Conservation (phyloP, 1,140 invertebrate genomes). For the Capitella teleta region DNA sequence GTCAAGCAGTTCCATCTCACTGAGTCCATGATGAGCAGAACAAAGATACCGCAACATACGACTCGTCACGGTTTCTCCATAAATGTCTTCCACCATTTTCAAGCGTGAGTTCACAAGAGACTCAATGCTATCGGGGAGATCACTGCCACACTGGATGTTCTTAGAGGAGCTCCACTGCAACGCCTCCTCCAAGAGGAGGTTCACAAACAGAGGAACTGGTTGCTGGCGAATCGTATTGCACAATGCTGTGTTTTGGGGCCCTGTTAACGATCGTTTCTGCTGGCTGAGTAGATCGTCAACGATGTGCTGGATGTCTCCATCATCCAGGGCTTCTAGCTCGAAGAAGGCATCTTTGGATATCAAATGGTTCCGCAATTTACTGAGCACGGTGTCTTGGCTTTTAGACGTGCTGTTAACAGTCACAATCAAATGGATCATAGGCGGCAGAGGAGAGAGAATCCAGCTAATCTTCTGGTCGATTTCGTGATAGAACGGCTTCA, state of each 20-base stretch:
- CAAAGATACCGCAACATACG: constrained; percentile 20
- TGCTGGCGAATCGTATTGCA: not conserved
- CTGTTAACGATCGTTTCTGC: not conserved
- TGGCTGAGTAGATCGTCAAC: not conserved
- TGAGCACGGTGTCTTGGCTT: not conserved
- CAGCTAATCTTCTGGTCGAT: constrained; percentile 1
- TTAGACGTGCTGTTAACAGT: not conserved
- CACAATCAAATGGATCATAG: not conserved
- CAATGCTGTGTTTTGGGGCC: not conserved
- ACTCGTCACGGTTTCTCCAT: constrained; percentile 15
- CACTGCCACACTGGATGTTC: constrained; percentile 12
- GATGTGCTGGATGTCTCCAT: not conserved
- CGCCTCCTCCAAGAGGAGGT: constrained; percentile 15
- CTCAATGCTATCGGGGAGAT: not conserved
- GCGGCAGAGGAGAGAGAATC: not conserved
- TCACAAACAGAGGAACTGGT: not conserved
- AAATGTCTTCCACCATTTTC: constrained; percentile 15
- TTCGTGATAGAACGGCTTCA: not conserved
- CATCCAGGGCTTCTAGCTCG: not conserved
- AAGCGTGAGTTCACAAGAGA: constrained; percentile 1
- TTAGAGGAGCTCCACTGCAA: constrained; percentile 15
- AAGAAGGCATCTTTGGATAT: not conserved
- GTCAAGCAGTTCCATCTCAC: constrained; percentile 28
- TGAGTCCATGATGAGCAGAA: constrained; percentile 23
- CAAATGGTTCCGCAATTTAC: no score